Evolutionary conservation across 2,113 vertebrate genomes (phyloP), one percentile per base, ranked within the genome.

Genomic region (Grammomys dolichurus): DNA sequence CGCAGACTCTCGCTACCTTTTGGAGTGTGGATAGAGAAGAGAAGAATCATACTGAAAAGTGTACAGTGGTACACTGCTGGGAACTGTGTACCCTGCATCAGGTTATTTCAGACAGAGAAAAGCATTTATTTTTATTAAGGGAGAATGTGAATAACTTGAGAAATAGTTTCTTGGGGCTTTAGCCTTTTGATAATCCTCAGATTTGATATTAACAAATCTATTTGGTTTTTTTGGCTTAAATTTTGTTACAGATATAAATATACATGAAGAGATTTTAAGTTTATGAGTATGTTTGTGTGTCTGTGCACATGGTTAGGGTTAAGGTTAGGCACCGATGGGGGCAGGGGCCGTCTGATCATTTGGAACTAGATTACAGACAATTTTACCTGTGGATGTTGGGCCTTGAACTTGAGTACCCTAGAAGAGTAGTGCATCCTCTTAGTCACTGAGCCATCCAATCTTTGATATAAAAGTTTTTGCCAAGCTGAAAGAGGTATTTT

Each of bases 91-190:
- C 70, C 84, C 96, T 86, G 69, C 36, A 76, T 70, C 76, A 86
- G 90, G 86, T 94, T 96, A 26, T 51, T 95, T 76, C 36, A 76
- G 63, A 65, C 26, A 65, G 26, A 72, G 46, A 70, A 91, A n/a
- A 56, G 54, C 56, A 60, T 96, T 95, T 94, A 82, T 51, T 11
- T 90, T 86, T 97, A 46, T 46, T 76, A 76, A 46, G 46, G 87
- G 84, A 77, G 87, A 51, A 51, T 51, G 60, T 84, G 89, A 76
- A 24, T 90, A 81, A 56, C 63, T 87, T 56, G 70, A 91, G 56
- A 96, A 72, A 97, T 85, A 40, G 36, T 93, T 96, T 97, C 80
- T 95, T 93, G 81, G 48, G 60, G 90, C 78, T 87, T 84, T 73
- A 93, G 78, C 46, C 46, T 96, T 93, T 94, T 69, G 58, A 93